Base-by-base conservation (phyloP, 2,888 invertebrate species). In the Drosophila limbata region DNA sequence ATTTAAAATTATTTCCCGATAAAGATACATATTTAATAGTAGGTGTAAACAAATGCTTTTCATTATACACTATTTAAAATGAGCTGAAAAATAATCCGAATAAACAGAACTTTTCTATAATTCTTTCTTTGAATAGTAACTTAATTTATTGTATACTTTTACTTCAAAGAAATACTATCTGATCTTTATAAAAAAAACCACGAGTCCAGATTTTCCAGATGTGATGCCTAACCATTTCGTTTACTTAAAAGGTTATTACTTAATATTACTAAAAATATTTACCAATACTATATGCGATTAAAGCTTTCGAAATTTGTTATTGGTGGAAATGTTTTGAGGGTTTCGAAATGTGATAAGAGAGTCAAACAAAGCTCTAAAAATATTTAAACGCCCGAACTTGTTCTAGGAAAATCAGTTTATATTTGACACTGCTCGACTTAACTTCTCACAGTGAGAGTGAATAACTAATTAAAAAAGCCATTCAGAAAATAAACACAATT, bases 331-430 rank as follows among this genome's bases (percentile, higher is more conserved):
- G 13, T 28, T 25, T 53, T n/a, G 13, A 37, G n/a, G 10, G 19
- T 37, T 13, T 37, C 2, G 40, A 53, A 40, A 10, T 53, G 28
- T 40, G 55, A 44, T 55, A 55, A 44, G 42, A n/a, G 4, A 13
- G 4, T 10, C 19, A 13, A 55, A 11, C 19, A 55, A 44, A 55
- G 55, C 55, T 44, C n/a, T 13, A 3, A 19, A 48, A 48, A 59
- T 59, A 48, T 6, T 19, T 28, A 19, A 10, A 8, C 39, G 13
- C 8, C 11, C 4, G 17, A 5, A 0, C 17, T 6, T n/a, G 6
- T 31, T 21, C 6, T 28, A 17, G 6, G n/a, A 1, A 10, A 15
- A 6, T 59, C 39, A 59, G 59, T 59, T 28, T 1, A 17, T 28
- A 25, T 28, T 59, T 17, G 15, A 17, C 39, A 48, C 25, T 48